Evolutionary conservation across 2,113 vertebrate species (phyloP).

Genomic region (Cardinalis cardinalis): DNA sequence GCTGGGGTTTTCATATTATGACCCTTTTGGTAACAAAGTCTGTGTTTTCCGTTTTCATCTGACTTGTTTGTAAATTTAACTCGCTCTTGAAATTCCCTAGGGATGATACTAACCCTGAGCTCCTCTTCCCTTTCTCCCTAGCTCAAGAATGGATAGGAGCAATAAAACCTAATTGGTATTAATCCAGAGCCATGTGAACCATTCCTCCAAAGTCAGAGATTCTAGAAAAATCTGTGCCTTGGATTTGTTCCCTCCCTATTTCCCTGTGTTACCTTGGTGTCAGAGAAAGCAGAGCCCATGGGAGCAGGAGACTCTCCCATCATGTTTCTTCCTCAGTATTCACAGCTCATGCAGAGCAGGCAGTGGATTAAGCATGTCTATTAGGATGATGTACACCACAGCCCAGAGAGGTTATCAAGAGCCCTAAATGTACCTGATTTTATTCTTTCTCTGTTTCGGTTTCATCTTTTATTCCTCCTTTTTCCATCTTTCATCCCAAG

Average conservation of each 20-base stretch:
- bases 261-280: not conserved
- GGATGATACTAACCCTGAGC: not conserved
- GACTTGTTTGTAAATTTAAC: conserved; percentile 41
- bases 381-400: not conserved
- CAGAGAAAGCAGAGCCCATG: not conserved
- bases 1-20: not conserved
- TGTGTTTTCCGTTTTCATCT: conserved; percentile 10
- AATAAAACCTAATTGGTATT: not conserved
- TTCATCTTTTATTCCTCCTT: not conserved
- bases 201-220: not conserved
- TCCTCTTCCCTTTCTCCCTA: not conserved
- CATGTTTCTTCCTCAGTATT: rapidly evolving
- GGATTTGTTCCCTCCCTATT: not conserved
- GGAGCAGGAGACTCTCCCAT: not conserved
- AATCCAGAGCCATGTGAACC: not conserved
- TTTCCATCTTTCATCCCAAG: not conserved
- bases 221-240: not conserved
- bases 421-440: rapidly evolving
- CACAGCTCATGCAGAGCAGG: rapidly evolving
- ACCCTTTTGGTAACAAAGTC: not conserved
- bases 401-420: not conserved
- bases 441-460: not conserved
- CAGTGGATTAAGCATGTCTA: not conserved
- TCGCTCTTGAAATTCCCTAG: conserved; percentile 41
- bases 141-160: not conserved